Percentiles rank a stretch among this genome's conserved stretches.
Conservation (phyloP, 1,140 invertebrate genomes). For the Meteorus sp. region DNA sequence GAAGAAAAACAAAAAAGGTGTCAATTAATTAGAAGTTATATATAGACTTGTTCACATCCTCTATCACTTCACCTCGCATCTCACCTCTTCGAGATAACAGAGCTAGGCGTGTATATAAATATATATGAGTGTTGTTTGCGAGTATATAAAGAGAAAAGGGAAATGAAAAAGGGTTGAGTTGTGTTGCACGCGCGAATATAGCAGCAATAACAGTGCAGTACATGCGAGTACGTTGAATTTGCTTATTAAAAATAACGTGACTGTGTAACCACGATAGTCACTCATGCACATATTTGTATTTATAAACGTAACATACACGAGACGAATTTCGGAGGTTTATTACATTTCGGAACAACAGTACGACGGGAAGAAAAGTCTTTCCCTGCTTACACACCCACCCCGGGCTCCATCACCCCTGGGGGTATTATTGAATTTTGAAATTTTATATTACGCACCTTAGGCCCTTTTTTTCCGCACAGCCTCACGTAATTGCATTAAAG, state of each 20-base stretch:
- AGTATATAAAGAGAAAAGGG: slow-evolving; percentile 3
- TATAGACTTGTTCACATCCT: too few relatives aligned
- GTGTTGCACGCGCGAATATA: slow-evolving; percentile 32
- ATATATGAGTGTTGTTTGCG: neutral
- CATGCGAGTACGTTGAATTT: slow-evolving; percentile 42
- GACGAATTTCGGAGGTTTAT: too few relatives aligned
- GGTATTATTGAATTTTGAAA: slow-evolving; percentile 43
- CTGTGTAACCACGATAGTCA: slow-evolving; percentile 28
- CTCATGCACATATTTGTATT: slow-evolving; percentile 13
- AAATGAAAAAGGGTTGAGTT: slow-evolving; percentile 25
- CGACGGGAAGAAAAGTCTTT: too few relatives aligned
- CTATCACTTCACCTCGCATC: too few relatives aligned
- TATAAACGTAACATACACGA: too few relatives aligned
- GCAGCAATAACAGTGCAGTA: slow-evolving; percentile 48
- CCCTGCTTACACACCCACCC: too few relatives aligned
- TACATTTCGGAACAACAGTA: slow-evolving; percentile 29
- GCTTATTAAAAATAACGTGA: slow-evolving; percentile 56
- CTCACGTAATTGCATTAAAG: slow-evolving; percentile 27
- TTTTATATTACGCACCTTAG: slow-evolving; percentile 33
- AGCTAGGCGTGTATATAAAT: neutral
- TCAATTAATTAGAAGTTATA: slow-evolving; percentile 45
- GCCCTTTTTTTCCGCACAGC: slow-evolving; percentile 16
- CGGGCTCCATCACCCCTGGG: neutral
- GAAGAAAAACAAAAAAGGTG: slow-evolving; percentile 25
- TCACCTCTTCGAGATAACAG: too few relatives aligned